Evolutionary conservation across 1,140 invertebrate species (phyloP), one percentile per base, ranked within the genome.

Genomic region (Mycetomoellerius zeteki): DNA sequence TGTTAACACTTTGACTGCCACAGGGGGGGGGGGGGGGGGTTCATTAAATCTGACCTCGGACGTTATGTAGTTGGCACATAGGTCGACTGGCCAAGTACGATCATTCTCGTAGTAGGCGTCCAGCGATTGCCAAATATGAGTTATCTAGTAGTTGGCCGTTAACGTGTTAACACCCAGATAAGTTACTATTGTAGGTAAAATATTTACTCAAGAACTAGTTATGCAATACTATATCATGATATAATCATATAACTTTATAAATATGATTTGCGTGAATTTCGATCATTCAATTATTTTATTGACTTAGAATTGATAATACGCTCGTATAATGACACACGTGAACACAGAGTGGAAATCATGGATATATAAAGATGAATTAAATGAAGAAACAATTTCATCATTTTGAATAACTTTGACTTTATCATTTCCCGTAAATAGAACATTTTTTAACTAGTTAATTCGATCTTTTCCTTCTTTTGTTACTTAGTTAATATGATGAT

Each of bases 271-370:
- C 52, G 3, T 30, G 19, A 73, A 43, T 43, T 62, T 33, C 5
- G 21, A 43, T 56, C 3, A 75, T 64, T 19, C 2, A 5, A 43
- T 56, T 60, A 82, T 81, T 80, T 85, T 81, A 86, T 78, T 90
- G 43, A 24, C 30, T 86, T 76, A 50, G 73, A 24, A 24, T 33
- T 33, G 16, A 72, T 58, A 5, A 78, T 89, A 82, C 30, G 16
- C 24, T 88, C 56, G 30, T 86, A 82, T 89, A 80, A 6, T 12
- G 30, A 82, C 76, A 69, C 16, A 72, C 19, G 24, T 86, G 77
- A 21, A 72, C 14, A 7, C 24, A 30, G 58, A 71, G 19, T 24
- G 14, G 24, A 8, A 56, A 54, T 77, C 10, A 72, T 60, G 81
- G 69, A 52, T 82, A 64, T 81, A 80, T 60, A 43, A 85, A 60